Percentiles rank a stretch among this genome's conserved stretches.
These are phyloP conservation scores for Morus bassanus DNA, from an alignment of 2,797 vertebrate species.

Conservation along the genomic window DNA sequence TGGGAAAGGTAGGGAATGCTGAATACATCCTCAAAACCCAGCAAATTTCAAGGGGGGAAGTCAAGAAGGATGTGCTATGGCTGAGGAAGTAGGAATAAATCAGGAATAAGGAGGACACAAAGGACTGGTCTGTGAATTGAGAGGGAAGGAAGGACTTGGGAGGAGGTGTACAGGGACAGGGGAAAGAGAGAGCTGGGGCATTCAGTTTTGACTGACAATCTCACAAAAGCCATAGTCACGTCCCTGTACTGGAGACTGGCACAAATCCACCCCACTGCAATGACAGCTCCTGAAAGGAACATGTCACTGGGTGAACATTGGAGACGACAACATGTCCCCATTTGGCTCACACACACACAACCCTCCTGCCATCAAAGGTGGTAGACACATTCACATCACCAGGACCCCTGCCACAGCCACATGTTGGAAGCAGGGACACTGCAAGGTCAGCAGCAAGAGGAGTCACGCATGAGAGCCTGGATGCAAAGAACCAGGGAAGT, in stretches of 20 bases:
- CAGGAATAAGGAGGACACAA: not conserved
- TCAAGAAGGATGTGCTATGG: not conserved
- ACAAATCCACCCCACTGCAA: not conserved
- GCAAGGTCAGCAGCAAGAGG: not conserved
- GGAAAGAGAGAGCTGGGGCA: not conserved
- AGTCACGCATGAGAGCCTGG: rapidly evolving
- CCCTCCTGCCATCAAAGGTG: not conserved
- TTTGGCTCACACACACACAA: not conserved
- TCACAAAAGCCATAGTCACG: not conserved
- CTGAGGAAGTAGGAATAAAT: constrained; percentile 3
- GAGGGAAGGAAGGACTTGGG: not conserved
- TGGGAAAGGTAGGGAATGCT: not conserved
- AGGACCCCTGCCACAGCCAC: not conserved
- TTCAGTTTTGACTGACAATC: not conserved
- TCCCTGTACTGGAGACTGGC: not conserved
- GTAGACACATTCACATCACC: not conserved
- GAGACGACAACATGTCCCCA: not conserved
- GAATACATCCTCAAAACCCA: not conserved
- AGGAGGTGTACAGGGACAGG: not conserved
- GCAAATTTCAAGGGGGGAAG: not conserved
- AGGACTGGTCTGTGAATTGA: not conserved
- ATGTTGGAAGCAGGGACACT: not conserved
- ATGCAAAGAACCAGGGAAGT: not conserved
- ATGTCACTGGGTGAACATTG: not conserved
- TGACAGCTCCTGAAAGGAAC: not conserved